Evolutionary conservation across 2,888 invertebrate genomes (phyloP).

Genomic region (Hydroisotoma schaefferi): DNA sequence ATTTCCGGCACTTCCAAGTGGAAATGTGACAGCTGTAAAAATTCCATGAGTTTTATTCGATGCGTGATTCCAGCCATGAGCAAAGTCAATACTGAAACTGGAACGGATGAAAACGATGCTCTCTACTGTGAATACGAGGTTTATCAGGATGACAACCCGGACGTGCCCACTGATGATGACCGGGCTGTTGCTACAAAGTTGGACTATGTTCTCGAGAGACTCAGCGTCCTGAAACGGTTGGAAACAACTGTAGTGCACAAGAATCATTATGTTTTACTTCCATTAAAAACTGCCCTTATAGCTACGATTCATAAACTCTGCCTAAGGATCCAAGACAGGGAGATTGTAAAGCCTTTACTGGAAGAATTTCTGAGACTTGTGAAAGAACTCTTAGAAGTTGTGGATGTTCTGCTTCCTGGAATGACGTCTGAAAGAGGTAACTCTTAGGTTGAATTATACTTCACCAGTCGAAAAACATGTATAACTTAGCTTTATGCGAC

Average conservation of each 20-base stretch:
- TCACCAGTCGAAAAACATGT: neutral
- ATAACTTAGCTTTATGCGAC: no score
- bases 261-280: conserved; percentile 27
- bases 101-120: conserved; percentile 17
- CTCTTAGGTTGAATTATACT: neutral
- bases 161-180: neutral
- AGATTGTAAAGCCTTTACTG: conserved; percentile 16
- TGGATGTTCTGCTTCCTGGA: conserved; percentile 23
- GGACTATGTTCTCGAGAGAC: conserved; percentile 14
- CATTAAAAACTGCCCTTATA: conserved; percentile 23
- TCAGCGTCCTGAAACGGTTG: conserved; percentile 10
- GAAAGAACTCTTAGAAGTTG: conserved; percentile 18
- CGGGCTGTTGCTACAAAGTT: conserved; percentile 13
- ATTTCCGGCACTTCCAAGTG: conserved; percentile 17
- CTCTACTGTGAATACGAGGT: conserved; percentile 24
- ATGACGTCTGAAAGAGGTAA: conserved; percentile 25
- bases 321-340: conserved; percentile 13
- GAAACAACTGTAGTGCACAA: conserved; percentile 17
- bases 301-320: conserved; percentile 21
- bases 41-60: conserved; percentile 12
- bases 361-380: conserved; percentile 11
- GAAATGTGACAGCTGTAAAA: conserved; percentile 19
- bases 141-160: conserved; percentile 15
- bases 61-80: conserved; percentile 20
- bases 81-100: conserved; percentile 13